Conservation (phyloP, 1,140 invertebrate species). For the Trichomalopsis sarcophagae region DNA sequence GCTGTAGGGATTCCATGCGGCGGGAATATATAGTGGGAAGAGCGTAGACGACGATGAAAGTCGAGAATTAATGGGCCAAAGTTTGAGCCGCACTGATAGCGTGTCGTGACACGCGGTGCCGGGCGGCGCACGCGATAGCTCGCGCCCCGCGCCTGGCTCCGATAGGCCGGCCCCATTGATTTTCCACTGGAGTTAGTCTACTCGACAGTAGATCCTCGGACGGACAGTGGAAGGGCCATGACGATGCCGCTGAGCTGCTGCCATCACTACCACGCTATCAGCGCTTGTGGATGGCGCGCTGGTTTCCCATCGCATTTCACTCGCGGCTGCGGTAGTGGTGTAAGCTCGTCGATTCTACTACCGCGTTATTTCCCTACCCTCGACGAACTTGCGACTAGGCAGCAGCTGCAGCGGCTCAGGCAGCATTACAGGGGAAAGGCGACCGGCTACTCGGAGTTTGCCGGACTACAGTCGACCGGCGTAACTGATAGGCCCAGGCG, state of each 20-base stretch:
- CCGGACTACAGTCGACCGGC: too few species aligned
- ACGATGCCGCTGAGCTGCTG: neutral
- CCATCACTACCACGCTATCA: neutral
- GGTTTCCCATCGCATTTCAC: neutral
- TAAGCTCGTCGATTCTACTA: neutral
- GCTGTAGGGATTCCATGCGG: too few species aligned
- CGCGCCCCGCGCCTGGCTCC: constrained; percentile 40
- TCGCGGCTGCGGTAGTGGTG: neutral
- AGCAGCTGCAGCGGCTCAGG: neutral
- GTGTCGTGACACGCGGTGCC: constrained; percentile 43
- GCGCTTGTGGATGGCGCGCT: neutral
- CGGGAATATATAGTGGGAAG: too few species aligned
- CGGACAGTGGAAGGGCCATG: neutral
- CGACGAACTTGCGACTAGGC: neutral
- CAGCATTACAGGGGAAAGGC: neutral
- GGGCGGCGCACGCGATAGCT: constrained; percentile 17
- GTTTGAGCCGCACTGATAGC: neutral
- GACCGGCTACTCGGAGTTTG: neutral
- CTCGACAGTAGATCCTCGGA: neutral
- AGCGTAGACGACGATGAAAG: neutral
- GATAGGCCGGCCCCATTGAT: constrained; percentile 2
- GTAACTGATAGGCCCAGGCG: neutral
- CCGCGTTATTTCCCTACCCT: neutral
- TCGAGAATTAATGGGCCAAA: constrained; percentile 16
- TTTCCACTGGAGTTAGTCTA: neutral